Evolutionary conservation across 2,113 vertebrate species (phyloP), one percentile per base, ranked within the genome.

Genomic region (Calyptommatus sinebrachiatus): DNA sequence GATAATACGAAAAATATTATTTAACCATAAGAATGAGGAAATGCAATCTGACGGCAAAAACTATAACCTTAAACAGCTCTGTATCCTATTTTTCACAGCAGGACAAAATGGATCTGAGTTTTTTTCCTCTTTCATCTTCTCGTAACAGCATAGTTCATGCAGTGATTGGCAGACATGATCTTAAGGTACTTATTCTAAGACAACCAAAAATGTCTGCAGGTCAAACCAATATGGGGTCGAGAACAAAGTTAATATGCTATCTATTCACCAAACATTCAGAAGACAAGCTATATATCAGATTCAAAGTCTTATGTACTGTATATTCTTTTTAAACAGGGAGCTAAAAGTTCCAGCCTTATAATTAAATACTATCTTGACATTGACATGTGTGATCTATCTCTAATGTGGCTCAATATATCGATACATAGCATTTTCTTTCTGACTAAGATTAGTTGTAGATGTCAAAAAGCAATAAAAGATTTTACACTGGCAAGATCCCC

Each of bases 1-100:
- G 5, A 26, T 1, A 46, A 45, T 2, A 11, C 1, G 20, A 28
- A 76, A 48, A 31, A 26, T 4, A 31, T 10, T 41, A 41, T 8
- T 83, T 61, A 79, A 76, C 11, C 3, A 80, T 45, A 78, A 66
- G 20, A 82, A 53, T 8, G 61, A 83, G 50, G 24, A 2, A 85
- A 60, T 26, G 53, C 45, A 62, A 9, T 1, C 48, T 20, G 46
- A 67, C 65, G 72, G 1, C 11, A 83, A 28, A 76, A 67, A 71
- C 60, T 16, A 72, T 48, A 63, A 72, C 9, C 41, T 50, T 72
- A 71, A 73, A 1, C 10, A 12, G 22, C 68, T 24, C 73, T 61
- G 48, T 63, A 50, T 46, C 29, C 24, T 62, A 73, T 73, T 65
- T 76, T 76, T 76, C 60, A 76, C 41, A 66, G 46, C 24, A 35